Percentiles rank a stretch among this genome's conserved stretches.
Conservation (phyloP, 2,888 invertebrate species). For the Monochamus alternatus region DNA sequence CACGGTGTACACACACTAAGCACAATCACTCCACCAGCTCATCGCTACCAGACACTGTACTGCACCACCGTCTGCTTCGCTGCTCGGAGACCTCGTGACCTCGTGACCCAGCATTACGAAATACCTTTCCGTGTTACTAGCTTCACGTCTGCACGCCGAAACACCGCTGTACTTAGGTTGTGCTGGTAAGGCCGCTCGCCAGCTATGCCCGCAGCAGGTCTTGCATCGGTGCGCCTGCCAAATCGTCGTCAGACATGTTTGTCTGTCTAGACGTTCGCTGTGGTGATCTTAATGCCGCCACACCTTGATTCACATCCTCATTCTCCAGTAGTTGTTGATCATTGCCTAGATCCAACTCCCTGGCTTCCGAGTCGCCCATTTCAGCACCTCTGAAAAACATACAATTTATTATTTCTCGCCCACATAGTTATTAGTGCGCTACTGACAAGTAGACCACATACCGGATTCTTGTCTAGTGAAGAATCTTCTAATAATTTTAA, state of each 20-base stretch:
- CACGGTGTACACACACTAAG: too few species aligned
- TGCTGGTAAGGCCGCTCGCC: not conserved
- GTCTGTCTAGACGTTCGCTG: not conserved
- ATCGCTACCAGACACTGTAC: constrained; percentile 33
- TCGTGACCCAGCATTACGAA: not conserved
- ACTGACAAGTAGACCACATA: too few species aligned
- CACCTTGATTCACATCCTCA: too few species aligned
- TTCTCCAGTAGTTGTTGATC: too few species aligned
- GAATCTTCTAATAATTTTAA: too few species aligned
- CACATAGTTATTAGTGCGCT: too few species aligned
- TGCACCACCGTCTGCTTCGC: constrained; percentile 37
- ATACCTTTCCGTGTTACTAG: not conserved
- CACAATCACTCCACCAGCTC: too few species aligned
- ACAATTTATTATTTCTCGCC: too few species aligned
- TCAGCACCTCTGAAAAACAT: too few species aligned
- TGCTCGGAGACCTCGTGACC: constrained; percentile 47
- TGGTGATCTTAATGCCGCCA: constrained; percentile 4
- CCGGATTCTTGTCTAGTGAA: too few species aligned
- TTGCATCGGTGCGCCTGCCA: not conserved
- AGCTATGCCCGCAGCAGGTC: not conserved
- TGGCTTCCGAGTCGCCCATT: too few species aligned
- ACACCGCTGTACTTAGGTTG: not conserved
- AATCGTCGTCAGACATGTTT: not conserved
- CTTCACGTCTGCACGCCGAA: not conserved
- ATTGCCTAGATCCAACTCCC: too few species aligned